Evolutionary conservation across 2,113 vertebrate genomes (phyloP).

Genomic region (Apeltes quadracus): DNA sequence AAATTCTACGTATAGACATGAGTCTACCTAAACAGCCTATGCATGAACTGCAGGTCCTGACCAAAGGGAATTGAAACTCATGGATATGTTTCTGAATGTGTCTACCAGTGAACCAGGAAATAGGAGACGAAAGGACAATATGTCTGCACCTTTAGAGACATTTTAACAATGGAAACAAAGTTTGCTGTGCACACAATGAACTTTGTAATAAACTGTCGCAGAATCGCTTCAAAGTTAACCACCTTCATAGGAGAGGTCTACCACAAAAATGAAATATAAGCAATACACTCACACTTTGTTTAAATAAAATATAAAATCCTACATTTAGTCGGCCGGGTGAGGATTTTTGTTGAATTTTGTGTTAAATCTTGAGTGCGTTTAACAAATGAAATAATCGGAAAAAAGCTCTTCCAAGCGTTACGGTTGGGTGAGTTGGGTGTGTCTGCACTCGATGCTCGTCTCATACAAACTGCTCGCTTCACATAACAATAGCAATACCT

Average conservation of each 20-base stretch:
- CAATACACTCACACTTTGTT: not conserved
- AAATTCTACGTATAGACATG: too few species aligned
- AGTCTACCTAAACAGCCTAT: too few species aligned
- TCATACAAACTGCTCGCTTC: not conserved
- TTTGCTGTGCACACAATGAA: conserved; percentile 38
- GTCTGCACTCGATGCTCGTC: too few species aligned
- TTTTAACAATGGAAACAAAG: conserved; percentile 42
- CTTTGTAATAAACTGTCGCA: conserved; percentile 12
- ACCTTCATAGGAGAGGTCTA: not conserved
- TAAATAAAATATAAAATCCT: not conserved
- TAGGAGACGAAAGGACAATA: not conserved
- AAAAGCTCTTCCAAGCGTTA: too few species aligned
- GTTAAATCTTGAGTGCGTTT: not conserved
- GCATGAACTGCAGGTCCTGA: not conserved
- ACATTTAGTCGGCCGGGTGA: too few species aligned
- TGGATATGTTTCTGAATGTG: not conserved
- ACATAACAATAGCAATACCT: not conserved
- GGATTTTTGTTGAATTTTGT: not conserved
- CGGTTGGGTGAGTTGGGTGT: too few species aligned
- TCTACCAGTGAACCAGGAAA: not conserved
- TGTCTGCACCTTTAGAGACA: conserved; percentile 16
- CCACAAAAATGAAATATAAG: not conserved
- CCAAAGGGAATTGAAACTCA: not conserved
- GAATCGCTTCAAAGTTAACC: not conserved
- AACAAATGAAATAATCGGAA: too few species aligned